Base-by-base conservation (phyloP, 2,888 invertebrate genomes). In the Silvanus unidentatus region DNA sequence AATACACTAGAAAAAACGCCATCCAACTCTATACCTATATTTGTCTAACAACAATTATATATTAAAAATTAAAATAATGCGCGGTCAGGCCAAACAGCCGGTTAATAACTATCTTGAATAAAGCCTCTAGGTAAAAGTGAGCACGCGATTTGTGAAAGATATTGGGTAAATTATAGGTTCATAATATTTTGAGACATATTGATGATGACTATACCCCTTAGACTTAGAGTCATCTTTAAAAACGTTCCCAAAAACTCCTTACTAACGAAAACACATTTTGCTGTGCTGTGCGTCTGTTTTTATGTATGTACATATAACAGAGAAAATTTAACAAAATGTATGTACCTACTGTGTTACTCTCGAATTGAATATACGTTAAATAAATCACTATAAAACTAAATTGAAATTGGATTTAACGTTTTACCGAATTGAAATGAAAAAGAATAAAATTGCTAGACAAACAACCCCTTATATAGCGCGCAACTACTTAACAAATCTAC, bases 81-180 rank as follows among this genome's bases (percentile, higher is more conserved):
- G 44, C 53, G 49, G 51, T 41, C 55, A 53, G 50, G 45, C 44
- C 49, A 47, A 41, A 44, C 55, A 48, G 45, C 43, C 45, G 43
- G 43, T 45, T 48, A 48, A 55, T 55, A 55, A 53, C 47, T 40
- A 50, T 41, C 40, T 47, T 45, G 50, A 47, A 35, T 44, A 42
- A 46, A 49, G 46, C 55, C 55, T 40, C 43, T 48, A 50, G 55
- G 51, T 45, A 50, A 55, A 53, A 43, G 47, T 44, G 44, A 54
- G 54, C 56, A 56, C 56, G 56, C 56, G 56, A 56, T 56, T 56
- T 53, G 50, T 50, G 50, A 49, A 49, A 54, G 48, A 48, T 41
- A 47, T 49, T 49, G 47, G 44, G 47, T 42, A 49, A 49, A 49
- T 49, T 49, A 49, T 47, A 49, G 42, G 49, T 47, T 49, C 9